Evolutionary conservation across 2,797 vertebrate species (phyloP), one percentile per base, ranked within the genome.

Genomic region (Odontamblyopus rebecca): DNA sequence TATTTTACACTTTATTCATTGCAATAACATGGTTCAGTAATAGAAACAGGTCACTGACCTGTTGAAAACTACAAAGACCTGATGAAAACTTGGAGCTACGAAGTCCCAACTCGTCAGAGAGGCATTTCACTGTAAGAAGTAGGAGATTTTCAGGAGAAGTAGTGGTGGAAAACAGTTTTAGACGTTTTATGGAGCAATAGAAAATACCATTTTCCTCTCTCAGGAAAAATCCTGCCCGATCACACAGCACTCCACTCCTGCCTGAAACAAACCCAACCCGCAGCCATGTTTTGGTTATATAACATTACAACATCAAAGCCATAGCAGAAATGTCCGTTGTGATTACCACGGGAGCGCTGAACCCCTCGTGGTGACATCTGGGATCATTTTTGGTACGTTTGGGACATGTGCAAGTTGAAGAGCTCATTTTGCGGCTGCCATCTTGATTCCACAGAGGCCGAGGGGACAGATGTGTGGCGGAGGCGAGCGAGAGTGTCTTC

Each of bases 401-500:
- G 30, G 32, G 61, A 38, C 61, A 62, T 32, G 61, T 62, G 61
- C 61, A 32, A n/a, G 30, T n/a, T 62, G 32, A 62, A 61, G 35
- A 62, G 61, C 30, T 38, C 18, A 38, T 62, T 38, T 62, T 38
- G 9, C 30, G 2, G 59, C 27, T 30, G 29, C 13, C 59, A 32
- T 30, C 30, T 62, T 62, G 30, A 62, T 19, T 35, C 61, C 61
- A 26, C 61, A 5, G 57, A 30, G 30, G 18, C 16, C 35, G 30
- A 19, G 30, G 16, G 18, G 18, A 26, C 60, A 61, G 30, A 61
- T 32, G 60, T 61, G 60, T 61, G 60, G 32, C 26, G 18, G 60
- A 38, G 60, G 60, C 38, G 60, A 61, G 30, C 9, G 61, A 62
- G 59, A 13, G 29, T 1, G 57, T 35, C 30, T 11, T 9, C 29